Percentiles rank a stretch among this genome's conserved stretches.
Conservation (phyloP, 1,140 invertebrate species). For the Euwallacea similis region DNA sequence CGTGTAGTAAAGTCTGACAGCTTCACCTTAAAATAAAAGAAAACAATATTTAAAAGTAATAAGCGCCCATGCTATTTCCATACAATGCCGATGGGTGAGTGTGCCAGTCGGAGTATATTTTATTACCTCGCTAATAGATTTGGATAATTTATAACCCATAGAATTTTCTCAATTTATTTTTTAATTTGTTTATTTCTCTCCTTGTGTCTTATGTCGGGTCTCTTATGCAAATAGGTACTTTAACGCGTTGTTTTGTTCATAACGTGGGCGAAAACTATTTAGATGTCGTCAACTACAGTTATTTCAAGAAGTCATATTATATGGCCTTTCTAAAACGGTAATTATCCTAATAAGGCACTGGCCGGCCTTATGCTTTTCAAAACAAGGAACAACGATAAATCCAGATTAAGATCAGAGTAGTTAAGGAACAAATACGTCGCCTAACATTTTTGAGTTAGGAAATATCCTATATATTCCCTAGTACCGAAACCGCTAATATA, state of each 20-base stretch:
- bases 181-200: slow-evolving; percentile 26
- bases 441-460: too few relatives aligned
- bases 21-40: slow-evolving; percentile 11
- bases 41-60: slow-evolving; percentile 18
- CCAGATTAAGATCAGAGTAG: too few relatives aligned
- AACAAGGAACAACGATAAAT: too few relatives aligned
- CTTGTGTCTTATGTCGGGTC: slow-evolving; percentile 4
- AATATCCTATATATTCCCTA: too few relatives aligned
- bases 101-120: slow-evolving; percentile 10
- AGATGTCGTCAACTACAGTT: slow-evolving; percentile 9
- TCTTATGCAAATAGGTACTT: slow-evolving; percentile 14
- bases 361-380: too few relatives aligned
- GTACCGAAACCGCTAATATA: too few relatives aligned
- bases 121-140: slow-evolving; percentile 30
- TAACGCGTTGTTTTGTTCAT: background rate
- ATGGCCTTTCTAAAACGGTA: too few relatives aligned
- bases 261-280: slow-evolving; percentile 13
- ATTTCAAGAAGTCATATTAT: background rate
- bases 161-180: slow-evolving; percentile 31
- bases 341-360: too few relatives aligned
- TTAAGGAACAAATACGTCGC: too few relatives aligned
- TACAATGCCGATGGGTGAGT: slow-evolving; percentile 23
- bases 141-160: slow-evolving; percentile 30
- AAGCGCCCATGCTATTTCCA: slow-evolving; percentile 22
- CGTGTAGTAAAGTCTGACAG: slow-evolving; percentile 2